A percentile compares a stretch with the other conserved stretches of the same genome.
Evolutionary conservation across 2,797 vertebrate genomes (phyloP).

Genomic region (Babyrousa celebensis): DNA sequence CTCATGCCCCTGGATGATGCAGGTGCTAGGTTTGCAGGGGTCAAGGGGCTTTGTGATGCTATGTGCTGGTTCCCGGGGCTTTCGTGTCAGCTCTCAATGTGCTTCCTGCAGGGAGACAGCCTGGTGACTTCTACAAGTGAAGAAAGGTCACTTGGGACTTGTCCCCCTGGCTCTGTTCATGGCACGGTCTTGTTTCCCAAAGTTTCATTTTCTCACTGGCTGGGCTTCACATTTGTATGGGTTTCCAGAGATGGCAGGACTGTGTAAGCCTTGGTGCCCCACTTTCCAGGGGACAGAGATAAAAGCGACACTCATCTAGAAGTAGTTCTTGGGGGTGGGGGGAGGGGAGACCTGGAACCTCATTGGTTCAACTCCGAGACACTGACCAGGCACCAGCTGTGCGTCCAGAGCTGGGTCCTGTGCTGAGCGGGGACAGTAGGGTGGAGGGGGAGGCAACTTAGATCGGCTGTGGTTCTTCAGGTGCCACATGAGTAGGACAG

Average conservation of each 20-base stretch:
- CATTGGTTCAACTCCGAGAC: not conserved
- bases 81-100: not conserved
- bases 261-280: not conserved
- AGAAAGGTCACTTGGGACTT: not conserved
- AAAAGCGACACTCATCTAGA: slow-evolving; percentile 31
- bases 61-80: not conserved
- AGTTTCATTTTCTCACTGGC: not conserved
- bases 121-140: not conserved
- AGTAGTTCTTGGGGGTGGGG: not conserved
- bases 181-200: not conserved
- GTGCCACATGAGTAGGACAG: not conserved
- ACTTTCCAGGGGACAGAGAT: slow-evolving; percentile 37
- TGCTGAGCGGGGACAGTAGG: not conserved
- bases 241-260: slow-evolving; percentile 35
- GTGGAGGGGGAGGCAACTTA: not conserved
- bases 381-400: not conserved
- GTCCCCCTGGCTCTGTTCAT: not conserved
- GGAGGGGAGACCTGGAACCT: not conserved
- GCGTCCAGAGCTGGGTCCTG: not conserved
- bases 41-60: not conserved
- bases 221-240: not conserved
- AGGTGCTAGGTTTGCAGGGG: not conserved
- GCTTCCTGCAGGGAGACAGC: not conserved
- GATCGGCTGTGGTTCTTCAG: not conserved
- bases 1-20: not conserved